phyloP scores from a whole-genome alignment of 1,140 invertebrate species.

The Zeugodacus cucurbitae region DNA sequence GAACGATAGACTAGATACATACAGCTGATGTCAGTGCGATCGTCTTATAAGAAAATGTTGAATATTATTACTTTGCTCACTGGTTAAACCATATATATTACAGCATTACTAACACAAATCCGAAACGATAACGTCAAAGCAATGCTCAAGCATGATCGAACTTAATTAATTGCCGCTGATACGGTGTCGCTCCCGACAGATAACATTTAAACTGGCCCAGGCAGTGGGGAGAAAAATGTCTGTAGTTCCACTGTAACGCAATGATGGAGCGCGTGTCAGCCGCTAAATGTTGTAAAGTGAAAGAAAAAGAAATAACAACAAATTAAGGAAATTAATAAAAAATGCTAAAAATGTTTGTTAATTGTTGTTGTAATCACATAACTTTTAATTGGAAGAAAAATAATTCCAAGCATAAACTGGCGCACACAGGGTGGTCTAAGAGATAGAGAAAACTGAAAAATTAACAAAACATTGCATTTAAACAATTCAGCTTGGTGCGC shows the following conservation, averaged over 20 bases:
- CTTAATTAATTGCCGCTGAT: not conserved
- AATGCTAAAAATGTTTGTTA: not conserved
- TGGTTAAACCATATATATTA: no score
- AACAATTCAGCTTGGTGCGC: not conserved
- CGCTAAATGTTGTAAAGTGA: not conserved
- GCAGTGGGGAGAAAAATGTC: not conserved
- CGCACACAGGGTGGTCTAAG: not conserved
- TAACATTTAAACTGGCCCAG: not conserved
- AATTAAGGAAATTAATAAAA: constrained; percentile 4
- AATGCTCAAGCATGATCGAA: not conserved
- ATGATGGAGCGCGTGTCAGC: not conserved
- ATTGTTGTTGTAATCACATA: not conserved
- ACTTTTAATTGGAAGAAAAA: not conserved
- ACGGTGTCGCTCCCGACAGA: not conserved
- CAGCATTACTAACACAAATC: no score
- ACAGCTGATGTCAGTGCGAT: no score
- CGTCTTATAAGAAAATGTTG: no score
- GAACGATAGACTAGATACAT: no score
- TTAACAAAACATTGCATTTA: constrained; percentile 12
- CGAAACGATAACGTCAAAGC: not conserved
- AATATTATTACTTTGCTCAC: no score
- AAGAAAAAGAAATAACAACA: not conserved
- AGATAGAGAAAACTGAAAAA: not conserved
- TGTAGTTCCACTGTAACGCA: not conserved
- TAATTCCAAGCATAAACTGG: not conserved